Evolutionary conservation across 1,140 invertebrate genomes (phyloP).

Genomic region (Ceratoteleas bidentatus): DNA sequence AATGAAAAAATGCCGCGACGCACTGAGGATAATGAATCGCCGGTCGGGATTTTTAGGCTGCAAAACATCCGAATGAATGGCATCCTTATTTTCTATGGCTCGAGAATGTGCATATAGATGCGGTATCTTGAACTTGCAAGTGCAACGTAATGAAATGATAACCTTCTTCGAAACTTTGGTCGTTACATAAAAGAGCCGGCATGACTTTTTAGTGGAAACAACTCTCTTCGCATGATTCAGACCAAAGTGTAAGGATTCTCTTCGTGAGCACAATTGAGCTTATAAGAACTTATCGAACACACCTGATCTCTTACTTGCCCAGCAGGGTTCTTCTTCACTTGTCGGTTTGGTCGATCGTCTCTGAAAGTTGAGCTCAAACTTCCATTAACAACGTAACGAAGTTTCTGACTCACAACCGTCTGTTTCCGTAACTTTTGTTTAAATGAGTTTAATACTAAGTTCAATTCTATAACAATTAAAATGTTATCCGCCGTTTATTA

Average conservation of each 20-base stretch:
- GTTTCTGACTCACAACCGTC: slow-evolving; percentile 65
- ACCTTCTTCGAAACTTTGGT: slow-evolving; percentile 58
- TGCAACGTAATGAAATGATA: slow-evolving; percentile 66
- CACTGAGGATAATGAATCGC: no score
- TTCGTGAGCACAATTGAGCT: slow-evolving; percentile 66
- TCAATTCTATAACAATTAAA: slow-evolving; percentile 69
- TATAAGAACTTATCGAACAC: slow-evolving; percentile 70
- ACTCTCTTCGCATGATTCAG: slow-evolving; percentile 63
- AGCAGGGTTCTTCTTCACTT: slow-evolving; percentile 66
- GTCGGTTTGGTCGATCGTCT: slow-evolving; percentile 68
- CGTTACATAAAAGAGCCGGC: slow-evolving; percentile 65
- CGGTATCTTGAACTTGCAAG: slow-evolving; percentile 54
- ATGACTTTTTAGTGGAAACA: slow-evolving; percentile 66
- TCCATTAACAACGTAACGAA: slow-evolving; percentile 68
- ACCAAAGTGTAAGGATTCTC: slow-evolving; percentile 61
- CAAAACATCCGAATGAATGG: slow-evolving; percentile 42
- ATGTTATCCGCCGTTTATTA: slow-evolving; percentile 66
- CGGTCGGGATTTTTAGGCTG: slow-evolving; percentile 20
- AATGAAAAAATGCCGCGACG: no score
- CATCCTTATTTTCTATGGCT: slow-evolving; percentile 43
- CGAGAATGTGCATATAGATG: slow-evolving; percentile 58
- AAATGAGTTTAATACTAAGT: slow-evolving; percentile 65
- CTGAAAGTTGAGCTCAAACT: slow-evolving; percentile 65
- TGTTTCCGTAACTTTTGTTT: slow-evolving; percentile 68
- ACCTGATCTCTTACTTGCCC: slow-evolving; percentile 68